These are phyloP conservation scores for Ivindomyrus marchei DNA, from an alignment of 2,113 vertebrate genomes.

Conservation along the genomic window DNA sequence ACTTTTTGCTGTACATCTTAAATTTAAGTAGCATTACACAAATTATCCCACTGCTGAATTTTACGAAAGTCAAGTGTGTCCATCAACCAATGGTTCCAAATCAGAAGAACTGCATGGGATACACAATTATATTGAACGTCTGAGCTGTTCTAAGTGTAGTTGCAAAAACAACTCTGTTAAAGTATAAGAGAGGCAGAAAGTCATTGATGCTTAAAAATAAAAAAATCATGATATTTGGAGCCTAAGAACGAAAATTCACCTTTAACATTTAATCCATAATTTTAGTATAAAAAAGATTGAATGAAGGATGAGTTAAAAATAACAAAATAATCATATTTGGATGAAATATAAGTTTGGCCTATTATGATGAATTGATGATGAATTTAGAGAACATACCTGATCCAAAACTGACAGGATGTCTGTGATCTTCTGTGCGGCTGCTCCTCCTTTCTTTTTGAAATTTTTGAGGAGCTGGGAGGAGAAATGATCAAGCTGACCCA, in stretches of 20 bases:
- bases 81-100: background rate
- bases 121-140: background rate
- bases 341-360: background rate
- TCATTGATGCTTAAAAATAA: background rate
- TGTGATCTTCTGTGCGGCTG: background rate
- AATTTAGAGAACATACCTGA: background rate
- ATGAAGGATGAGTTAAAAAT: background rate
- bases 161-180: background rate
- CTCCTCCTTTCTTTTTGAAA: background rate
- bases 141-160: background rate
- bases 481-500: background rate
- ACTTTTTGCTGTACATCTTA: background rate
- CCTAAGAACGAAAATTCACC: background rate
- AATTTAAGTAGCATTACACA: background rate
- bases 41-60: background rate
- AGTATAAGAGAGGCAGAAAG: background rate
- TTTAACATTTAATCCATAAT: background rate
- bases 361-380: background rate
- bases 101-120: background rate
- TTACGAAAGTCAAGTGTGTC: background rate
- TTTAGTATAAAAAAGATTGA: background rate
- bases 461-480: background rate
- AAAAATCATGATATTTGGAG: background rate
- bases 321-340: background rate
- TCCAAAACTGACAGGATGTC: background rate